These are phyloP conservation scores for Dorcus hopei DNA, from an alignment of 2,888 invertebrate genomes.

Conservation along the genomic window DNA sequence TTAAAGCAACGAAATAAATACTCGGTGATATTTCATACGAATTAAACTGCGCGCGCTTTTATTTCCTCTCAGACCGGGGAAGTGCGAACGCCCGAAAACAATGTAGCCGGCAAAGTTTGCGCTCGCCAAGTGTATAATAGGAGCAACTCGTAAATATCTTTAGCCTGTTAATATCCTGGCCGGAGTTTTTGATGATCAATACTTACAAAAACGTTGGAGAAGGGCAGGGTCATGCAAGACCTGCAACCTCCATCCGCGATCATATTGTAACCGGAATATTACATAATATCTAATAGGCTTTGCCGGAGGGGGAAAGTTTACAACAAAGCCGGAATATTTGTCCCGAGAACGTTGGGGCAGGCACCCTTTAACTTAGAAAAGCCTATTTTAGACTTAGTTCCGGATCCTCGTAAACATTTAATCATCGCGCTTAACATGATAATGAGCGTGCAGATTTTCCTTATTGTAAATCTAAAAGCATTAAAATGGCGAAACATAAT, in stretches of 20 bases:
- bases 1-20: constrained; percentile 3
- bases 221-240: too few relatives aligned
- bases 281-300: too few relatives aligned
- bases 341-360: not conserved
- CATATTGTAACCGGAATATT: too few relatives aligned
- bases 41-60: not conserved
- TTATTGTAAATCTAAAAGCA: not conserved
- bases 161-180: too few relatives aligned
- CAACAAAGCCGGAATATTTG: too few relatives aligned
- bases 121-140: not conserved
- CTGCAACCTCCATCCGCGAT: too few relatives aligned
- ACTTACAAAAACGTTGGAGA: too few relatives aligned
- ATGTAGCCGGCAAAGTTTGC: not conserved
- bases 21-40: not conserved
- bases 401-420: constrained; percentile 6
- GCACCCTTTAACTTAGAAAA: not conserved
- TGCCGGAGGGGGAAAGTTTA: too few relatives aligned
- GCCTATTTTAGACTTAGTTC: not conserved
- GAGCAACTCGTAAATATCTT: not conserved
- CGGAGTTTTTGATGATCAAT: too few relatives aligned
- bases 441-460: not conserved
- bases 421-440: constrained; percentile 1
- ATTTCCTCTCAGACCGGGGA: not conserved
- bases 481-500: not conserved
- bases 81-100: not conserved